Base-by-base conservation (phyloP, 2,888 invertebrate genomes). In the Brassicogethes aeneus region DNA sequence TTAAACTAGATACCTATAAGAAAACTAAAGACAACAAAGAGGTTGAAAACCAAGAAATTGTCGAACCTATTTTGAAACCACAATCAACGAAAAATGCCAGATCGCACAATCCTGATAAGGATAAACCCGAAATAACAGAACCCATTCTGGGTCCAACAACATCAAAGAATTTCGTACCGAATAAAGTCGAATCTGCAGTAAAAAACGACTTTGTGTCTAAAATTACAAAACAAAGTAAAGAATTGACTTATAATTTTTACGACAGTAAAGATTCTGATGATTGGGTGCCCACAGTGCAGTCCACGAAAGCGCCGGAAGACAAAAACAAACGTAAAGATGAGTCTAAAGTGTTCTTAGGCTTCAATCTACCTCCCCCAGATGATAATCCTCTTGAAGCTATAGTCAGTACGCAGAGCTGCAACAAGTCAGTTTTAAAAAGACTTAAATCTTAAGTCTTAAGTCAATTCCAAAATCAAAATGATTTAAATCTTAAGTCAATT, bases 61-160 rank as follows among this genome's bases (percentile, higher is more conserved):
- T 81, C 0, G 87, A 87, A 53, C 87, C 87, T 0, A 76, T 87
- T 2, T 67, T 87, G 0, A 74, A 77, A 43, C 77, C 82, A 0
- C 74, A 73, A 1, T 71, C 76, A 0, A 74, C 70, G 48, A 74
- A 77, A 54, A 64, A 75, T 34, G 70, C 75, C 2, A 57, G 72
- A 12, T 71, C 74, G 12, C 70, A 72, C 37, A 61, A 69, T 12
- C 70, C 66, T 17, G 52, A 57, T 8, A 62, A 59, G 42, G 59
- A 57, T n/a, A 63, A 62, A 36, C 62, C 68, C 0, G 81, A 80
- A 62, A 81, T 82, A 51, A 78, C 78, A 0, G 82, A 82, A 57
- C 82, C 82, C 0, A 70, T 82, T 14, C 62, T 82, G 12, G 61
- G 66, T n/a, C 62, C 66, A 1, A 66, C 65, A 0, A 64, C 64